Conservation (phyloP, 2,113 vertebrate species). For the Siniperca knerii region DNA sequence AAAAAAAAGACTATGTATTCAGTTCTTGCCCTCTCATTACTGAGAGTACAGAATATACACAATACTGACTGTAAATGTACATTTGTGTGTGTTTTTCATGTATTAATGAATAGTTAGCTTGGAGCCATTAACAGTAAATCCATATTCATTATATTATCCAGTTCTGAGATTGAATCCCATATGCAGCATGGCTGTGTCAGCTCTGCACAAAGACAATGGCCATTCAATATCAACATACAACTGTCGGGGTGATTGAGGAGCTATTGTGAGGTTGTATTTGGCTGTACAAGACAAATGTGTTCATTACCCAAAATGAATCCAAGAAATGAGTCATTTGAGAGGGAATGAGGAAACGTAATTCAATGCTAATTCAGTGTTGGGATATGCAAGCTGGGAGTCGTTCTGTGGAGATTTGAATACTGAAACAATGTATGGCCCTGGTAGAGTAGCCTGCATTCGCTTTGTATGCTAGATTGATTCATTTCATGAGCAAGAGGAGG, state of each 20-base stretch:
- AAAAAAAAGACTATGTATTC: constrained; percentile 18
- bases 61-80: constrained; percentile 13
- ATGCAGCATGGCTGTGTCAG: constrained; percentile 59
- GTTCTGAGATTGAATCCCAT: constrained; percentile 65
- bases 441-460: constrained; percentile 17
- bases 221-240: constrained; percentile 66
- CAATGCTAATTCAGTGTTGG: constrained; percentile 64
- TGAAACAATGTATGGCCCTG: constrained; percentile 49
- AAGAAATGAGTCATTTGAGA: constrained; percentile 75
- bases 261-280: constrained; percentile 73
- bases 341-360: constrained; percentile 64
- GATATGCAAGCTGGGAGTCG: constrained; percentile 47
- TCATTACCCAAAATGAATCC: constrained; percentile 78
- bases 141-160: constrained; percentile 65
- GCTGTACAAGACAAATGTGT: constrained; percentile 77
- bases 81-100: constrained; percentile 36
- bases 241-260: constrained; percentile 69
- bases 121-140: constrained; percentile 66
- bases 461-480: constrained; percentile 47
- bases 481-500: constrained; percentile 38
- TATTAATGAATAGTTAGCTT: constrained; percentile 68
- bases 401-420: constrained; percentile 59
- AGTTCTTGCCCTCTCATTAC: constrained; percentile 23
- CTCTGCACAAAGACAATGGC: constrained; percentile 71
- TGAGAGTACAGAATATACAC: constrained; percentile 25